These are phyloP conservation scores for Lycophotia porphyrea DNA, from an alignment of 2,888 invertebrate species.

Conservation along the genomic window DNA sequence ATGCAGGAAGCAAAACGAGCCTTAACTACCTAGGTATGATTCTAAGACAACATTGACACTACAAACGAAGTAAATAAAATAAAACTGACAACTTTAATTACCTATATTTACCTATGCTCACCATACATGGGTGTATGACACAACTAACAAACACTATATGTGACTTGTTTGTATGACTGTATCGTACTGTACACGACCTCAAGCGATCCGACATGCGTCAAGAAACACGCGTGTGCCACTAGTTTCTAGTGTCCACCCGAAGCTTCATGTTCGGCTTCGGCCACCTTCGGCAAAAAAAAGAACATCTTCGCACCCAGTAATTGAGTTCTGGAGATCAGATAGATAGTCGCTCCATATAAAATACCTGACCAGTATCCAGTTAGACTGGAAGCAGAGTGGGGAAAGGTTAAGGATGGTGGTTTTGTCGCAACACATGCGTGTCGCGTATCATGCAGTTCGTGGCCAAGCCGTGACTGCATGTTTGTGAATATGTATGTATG, in stretches of 20 bases:
- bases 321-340: not conserved
- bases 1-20: conserved; percentile 17
- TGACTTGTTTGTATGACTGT: conserved; percentile 15
- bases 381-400: not conserved
- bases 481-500: conserved; percentile 19
- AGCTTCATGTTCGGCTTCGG: not conserved
- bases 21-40: not conserved
- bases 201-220: not conserved
- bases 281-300: too few species aligned
- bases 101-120: conserved; percentile 8
- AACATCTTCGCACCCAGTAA: not conserved
- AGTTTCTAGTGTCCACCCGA: not conserved
- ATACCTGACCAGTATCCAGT: not conserved
- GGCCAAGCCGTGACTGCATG: conserved; percentile 11
- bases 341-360: not conserved
- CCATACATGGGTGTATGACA: conserved; percentile 30
- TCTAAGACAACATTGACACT: conserved; percentile 11
- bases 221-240: not conserved
- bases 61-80: conserved; percentile 30
- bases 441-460: not conserved
- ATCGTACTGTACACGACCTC: not conserved
- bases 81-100: conserved; percentile 26
- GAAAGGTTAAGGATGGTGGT: not conserved
- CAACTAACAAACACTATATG: conserved; percentile 5
- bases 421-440: not conserved